These are phyloP conservation scores for Sylvilagus floridanus DNA, from an alignment of 2,797 vertebrate genomes.

Conservation along the genomic window DNA sequence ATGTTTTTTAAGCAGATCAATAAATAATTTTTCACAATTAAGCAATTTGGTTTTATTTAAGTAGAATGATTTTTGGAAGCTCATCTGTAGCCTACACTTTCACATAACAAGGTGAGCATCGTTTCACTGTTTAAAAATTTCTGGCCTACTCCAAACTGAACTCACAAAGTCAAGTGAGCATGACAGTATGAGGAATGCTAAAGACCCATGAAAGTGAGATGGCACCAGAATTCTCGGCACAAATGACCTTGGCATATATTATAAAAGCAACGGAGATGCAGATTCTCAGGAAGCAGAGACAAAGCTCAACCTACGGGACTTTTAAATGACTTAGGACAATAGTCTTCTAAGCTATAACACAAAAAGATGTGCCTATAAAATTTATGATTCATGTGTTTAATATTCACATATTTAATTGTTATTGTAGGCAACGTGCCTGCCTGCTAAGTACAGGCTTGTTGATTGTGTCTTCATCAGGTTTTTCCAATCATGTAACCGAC, in stretches of 20 bases:
- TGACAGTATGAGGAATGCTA: background rate
- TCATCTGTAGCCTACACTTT: background rate
- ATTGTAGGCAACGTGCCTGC: background rate
- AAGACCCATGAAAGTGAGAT: background rate
- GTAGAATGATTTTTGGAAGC: background rate
- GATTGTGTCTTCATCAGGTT: background rate
- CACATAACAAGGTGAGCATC: background rate
- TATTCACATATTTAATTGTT: slow-evolving; percentile 18
- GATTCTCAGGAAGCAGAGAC: slow-evolving; percentile 15
- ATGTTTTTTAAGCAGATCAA: slow-evolving; percentile 3
- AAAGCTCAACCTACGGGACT: background rate
- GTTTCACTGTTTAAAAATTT: background rate
- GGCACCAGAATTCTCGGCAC: slow-evolving; percentile 15
- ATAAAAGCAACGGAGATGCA: background rate
- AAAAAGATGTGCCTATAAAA: background rate
- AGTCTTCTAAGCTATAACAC: slow-evolving; percentile 8
- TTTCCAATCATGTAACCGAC: background rate
- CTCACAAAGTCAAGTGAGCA: background rate
- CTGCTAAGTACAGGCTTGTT: background rate
- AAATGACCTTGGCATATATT: background rate
- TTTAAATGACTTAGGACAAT: slow-evolving; percentile 1
- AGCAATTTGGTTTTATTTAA: slow-evolving; percentile 38
- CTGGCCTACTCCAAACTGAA: background rate
- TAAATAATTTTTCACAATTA: background rate
- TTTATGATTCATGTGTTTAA: background rate